These are phyloP conservation scores for Timema podura DNA, from an alignment of 2,888 invertebrate genomes.

Conservation along the genomic window DNA sequence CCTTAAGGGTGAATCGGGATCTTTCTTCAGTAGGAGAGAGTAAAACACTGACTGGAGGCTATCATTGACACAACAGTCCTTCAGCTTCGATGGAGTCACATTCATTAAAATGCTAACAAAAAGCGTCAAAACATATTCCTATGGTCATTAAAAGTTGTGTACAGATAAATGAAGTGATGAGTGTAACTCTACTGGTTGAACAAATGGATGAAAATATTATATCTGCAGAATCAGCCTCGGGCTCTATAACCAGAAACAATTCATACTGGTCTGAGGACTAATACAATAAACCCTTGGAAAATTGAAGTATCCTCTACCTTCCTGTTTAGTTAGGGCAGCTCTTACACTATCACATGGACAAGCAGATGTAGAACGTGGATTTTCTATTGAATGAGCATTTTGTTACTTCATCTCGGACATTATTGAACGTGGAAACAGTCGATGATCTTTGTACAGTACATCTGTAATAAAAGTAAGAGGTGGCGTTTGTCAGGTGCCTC, in stretches of 20 bases:
- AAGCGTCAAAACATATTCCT: background rate
- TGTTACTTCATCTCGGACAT: background rate
- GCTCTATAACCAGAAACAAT: background rate
- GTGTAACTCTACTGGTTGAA: slow-evolving; percentile 5
- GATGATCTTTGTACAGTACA: background rate
- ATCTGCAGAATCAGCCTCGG: background rate
- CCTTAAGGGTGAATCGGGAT: too few species aligned
- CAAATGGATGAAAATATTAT: background rate
- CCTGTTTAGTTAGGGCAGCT: slow-evolving; percentile 2
- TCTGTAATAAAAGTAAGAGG: background rate
- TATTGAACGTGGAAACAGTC: background rate
- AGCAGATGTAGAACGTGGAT: background rate
- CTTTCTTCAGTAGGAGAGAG: too few species aligned
- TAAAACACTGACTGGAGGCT: too few species aligned
- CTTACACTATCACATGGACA: slow-evolving; percentile 14
- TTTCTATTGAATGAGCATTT: background rate
- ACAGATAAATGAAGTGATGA: background rate
- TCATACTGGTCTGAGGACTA: background rate
- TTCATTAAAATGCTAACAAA: background rate
- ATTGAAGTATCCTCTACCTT: background rate
- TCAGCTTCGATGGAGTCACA: background rate
- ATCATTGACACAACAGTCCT: too few species aligned
- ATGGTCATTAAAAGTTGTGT: slow-evolving; percentile 1
- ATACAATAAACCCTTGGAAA: background rate
- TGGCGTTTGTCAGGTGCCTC: background rate